A percentile compares a stretch with the other conserved stretches of the same genome.
These are phyloP conservation scores for Microplitis demolitor DNA, from an alignment of 1,140 invertebrate species.

Conservation along the genomic window DNA sequence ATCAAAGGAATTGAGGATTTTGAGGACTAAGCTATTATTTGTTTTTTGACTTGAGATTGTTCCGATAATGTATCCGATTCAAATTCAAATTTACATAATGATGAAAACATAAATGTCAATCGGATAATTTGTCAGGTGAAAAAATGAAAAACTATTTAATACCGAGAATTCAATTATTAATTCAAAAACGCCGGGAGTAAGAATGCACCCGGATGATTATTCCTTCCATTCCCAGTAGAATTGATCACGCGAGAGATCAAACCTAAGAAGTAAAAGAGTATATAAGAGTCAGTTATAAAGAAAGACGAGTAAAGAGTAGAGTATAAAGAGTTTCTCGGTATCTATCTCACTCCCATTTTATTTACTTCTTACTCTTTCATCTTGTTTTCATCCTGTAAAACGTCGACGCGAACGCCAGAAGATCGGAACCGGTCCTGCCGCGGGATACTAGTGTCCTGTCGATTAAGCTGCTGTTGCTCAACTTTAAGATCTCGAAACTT, in stretches of 20 bases:
- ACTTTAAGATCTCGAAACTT: not conserved
- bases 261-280: no score
- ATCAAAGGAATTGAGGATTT: no score
- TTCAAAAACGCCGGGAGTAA: not conserved
- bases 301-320: no score
- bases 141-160: not conserved
- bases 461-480: constrained; percentile 18
- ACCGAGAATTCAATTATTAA: not conserved
- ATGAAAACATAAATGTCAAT: not conserved
- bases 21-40: no score
- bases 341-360: not conserved
- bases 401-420: constrained; percentile 14
- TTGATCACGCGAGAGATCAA: constrained; percentile 4
- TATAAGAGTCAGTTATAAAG: no score
- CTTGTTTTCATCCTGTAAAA: constrained; percentile 5
- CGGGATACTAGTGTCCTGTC: constrained; percentile 25
- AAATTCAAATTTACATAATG: no score
- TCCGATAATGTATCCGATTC: no score
- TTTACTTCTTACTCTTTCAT: not conserved
- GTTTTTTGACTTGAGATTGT: no score
- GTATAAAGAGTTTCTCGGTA: not conserved
- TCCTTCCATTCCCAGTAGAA: not conserved
- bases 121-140: not conserved
- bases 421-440: constrained; percentile 19
- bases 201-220: constrained; percentile 3